Conservation (phyloP, 2,888 invertebrate species). For the Drosophila neotestacea region DNA sequence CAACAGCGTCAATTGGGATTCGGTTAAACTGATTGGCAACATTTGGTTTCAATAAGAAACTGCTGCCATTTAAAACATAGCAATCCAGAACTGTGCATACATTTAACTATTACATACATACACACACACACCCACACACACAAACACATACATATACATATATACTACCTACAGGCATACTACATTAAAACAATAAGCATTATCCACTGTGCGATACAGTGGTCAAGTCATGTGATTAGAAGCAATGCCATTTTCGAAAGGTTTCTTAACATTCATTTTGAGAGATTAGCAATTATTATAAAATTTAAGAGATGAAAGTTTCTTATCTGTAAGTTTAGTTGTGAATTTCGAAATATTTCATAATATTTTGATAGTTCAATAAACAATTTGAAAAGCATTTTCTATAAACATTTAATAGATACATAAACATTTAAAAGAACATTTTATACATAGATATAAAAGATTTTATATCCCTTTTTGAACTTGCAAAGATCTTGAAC, state of each 20-base stretch:
- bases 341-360: too few relatives aligned
- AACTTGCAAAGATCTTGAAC: not conserved
- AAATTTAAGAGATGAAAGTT: not conserved
- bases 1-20: slow-evolving; percentile 59
- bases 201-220: slow-evolving; percentile 22
- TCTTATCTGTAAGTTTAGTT: not conserved
- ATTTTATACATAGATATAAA: too few relatives aligned
- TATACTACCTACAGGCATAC: slow-evolving; percentile 20
- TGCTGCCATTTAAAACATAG: slow-evolving; percentile 40
- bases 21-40: slow-evolving; percentile 57
- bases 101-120: slow-evolving; percentile 39
- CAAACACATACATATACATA: slow-evolving; percentile 8
- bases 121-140: slow-evolving; percentile 17
- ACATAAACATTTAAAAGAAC: too few relatives aligned
- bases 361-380: too few relatives aligned
- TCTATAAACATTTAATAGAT: not conserved
- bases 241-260: slow-evolving; percentile 11
- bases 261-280: not conserved
- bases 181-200: slow-evolving; percentile 5
- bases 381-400: not conserved
- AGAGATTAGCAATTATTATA: not conserved
- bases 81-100: slow-evolving; percentile 69
- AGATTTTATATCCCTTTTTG: too few relatives aligned
- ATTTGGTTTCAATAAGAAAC: slow-evolving; percentile 2
- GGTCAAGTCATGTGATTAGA: slow-evolving; percentile 22